Evolutionary conservation across 1,140 invertebrate species (phyloP), one percentile per base, ranked within the genome.

Genomic region (Geopemphigus sp.): DNA sequence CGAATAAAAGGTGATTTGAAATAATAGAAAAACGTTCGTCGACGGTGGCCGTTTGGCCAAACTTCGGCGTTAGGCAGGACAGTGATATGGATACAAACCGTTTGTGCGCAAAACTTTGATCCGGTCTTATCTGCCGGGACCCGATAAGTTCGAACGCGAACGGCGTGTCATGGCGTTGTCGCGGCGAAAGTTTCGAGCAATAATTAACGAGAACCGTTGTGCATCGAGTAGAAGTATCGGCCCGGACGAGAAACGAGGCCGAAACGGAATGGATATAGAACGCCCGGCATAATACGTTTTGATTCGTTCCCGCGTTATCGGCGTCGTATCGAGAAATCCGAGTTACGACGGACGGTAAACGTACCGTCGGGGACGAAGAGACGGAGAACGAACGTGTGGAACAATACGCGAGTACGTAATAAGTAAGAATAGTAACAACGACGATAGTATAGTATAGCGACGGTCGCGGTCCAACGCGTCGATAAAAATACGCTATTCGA

Each of bases 61-160:
- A 12, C 56, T 14, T 17, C 24, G 59, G 6, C 14, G 59, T 15
- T 0, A 5, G 14, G 26, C 17, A 29, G 26, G 59, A 24, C 26
- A 22, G 29, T 32, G 61, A 63, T 63, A 32, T 32, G 61, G 61
- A 26, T 63, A 50, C 1, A 63, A 63, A 63, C 26, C 15, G 61
- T 63, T 29, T 63, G 61, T 17, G 61, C 61, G 26, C 61, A 63
- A 63, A 63, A 63, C 26, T 63, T 63, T 63, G 61, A 63, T 26
- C 61, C 8, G 61, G 61, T n/a, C 61, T 63, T 63, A 63, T 63
- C 61, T 63, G 17, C 61, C 15, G 61, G 26, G 61, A 61, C 61
- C 24, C 61, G 61, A 63, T 63, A 63, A 63, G 61, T 15, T 32
- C 29, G 17, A 63, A 50, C 29, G 59, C 8, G 17, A 29, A 63